Base-by-base conservation (phyloP, 1,140 invertebrate genomes). In the Heliconius melpomene region DNA sequence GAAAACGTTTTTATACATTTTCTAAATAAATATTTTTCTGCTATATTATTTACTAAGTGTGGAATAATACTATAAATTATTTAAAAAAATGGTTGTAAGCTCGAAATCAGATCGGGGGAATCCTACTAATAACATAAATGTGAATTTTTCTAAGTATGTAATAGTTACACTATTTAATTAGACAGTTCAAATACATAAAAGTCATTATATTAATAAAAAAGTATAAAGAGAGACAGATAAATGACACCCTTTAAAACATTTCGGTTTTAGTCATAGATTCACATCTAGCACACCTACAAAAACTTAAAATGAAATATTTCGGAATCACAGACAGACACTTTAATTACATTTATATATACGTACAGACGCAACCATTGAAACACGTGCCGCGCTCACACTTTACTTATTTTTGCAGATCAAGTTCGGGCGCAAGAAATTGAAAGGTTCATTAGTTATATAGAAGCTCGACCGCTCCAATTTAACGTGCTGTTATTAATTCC, bases 401-500 rank as follows among this genome's bases (percentile, higher is more conserved):
- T 66, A 40, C 36, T 72, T 72, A 72, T 40, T 72, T 60, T 66
- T 2, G 71, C 52, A 75, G 74, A 75, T 75, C 52, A 26, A 75
- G 2, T 54, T 3, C 23, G 32, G 50, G 20, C 26, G 29, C 74
- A 75, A 75, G 40, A 75, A 52, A 50, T 72, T 11, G 36, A 72
- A 72, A 72, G 71, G 9, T 72, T 72, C 36, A 72, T 72, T 72
- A 72, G 71, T 18, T 79, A 79, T 38, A 72, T 79, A 70, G 74
- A 75, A 20, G 79, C 57, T 75, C 74, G 74, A 29, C 79, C 79
- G 26, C 72, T 75, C 57, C 74, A 75, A 18, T 75, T 75, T 46
- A 72, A 79, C 38, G 29, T 72, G 54, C 52, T 75, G 3, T 71
- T 29, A 46, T 50, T 75, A 23, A 72, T 81, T 36, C 80, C 80